Evolutionary conservation across 2,888 invertebrate genomes (phyloP).

Genomic region (Microplitis deprimator): DNA sequence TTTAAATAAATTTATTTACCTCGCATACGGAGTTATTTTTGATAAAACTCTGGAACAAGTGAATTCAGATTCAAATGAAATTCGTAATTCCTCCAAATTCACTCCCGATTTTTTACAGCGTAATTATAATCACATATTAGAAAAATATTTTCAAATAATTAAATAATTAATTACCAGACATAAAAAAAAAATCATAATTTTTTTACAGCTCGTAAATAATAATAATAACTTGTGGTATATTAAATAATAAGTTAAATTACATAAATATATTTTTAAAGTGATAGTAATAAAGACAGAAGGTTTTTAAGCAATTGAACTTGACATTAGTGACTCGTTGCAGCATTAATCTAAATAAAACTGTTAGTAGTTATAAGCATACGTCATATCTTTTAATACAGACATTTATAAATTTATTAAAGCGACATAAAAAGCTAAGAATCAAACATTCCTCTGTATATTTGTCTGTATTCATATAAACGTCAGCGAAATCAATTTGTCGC

Average conservation of each 20-base stretch:
- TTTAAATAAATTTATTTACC: no score
- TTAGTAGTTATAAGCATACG: conserved; percentile 4
- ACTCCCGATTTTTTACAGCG: no score
- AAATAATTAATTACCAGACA: no score
- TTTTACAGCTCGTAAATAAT: no score
- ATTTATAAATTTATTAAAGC: background rate
- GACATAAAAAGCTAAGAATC: background rate
- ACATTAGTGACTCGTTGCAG: background rate
- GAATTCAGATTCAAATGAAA: no score
- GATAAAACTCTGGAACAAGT: no score
- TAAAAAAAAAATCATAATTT: no score
- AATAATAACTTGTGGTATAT: no score
- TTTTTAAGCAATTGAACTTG: conserved; percentile 3
- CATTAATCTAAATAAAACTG: conserved; percentile 1
- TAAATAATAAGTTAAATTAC: background rate
- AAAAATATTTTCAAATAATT: no score
- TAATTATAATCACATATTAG: no score
- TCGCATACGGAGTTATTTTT: no score
- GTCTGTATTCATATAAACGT: conserved; percentile 41
- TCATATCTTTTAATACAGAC: background rate
- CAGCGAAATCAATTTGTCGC: conserved; percentile 54
- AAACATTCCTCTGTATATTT: conserved; percentile 37
- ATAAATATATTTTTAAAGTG: background rate
- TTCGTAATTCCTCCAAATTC: no score
- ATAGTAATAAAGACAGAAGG: background rate